Conservation (phyloP, 35 echinoderm and acorn worm species). For the Hemicentrotus pulcherrimus region DNA sequence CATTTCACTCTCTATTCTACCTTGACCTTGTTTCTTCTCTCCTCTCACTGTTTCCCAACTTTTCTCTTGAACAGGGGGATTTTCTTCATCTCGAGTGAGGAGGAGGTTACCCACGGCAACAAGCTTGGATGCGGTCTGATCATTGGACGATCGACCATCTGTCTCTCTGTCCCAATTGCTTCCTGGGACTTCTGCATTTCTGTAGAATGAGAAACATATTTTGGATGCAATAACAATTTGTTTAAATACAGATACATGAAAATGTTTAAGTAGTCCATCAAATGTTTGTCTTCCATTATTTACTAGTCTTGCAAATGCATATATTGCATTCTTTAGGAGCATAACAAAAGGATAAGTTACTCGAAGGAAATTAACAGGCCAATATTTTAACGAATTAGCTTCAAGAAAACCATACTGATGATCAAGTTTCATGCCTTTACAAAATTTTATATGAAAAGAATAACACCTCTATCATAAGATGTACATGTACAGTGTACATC, state of each 20-base stretch:
- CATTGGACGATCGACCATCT: not conserved
- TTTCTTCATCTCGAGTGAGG: constrained; percentile 18
- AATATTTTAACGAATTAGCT: no score
- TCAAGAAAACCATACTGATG: no score
- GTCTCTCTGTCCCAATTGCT: constrained; percentile 39
- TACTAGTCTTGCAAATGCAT: no score
- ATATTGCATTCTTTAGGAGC: no score
- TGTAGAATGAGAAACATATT: not conserved
- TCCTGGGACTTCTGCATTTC: not conserved
- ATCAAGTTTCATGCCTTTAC: no score
- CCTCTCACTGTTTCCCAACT: not conserved
- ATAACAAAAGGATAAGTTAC: no score
- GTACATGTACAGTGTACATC: not conserved
- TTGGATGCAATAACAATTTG: no score
- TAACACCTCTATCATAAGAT: not conserved
- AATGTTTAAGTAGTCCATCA: not conserved
- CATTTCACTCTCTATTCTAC: not conserved
- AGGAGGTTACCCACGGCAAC: constrained; percentile 46
- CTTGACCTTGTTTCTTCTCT: not conserved
- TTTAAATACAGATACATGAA: no score
- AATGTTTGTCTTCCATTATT: not conserved
- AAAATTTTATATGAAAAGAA: not conserved
- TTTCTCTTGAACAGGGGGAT: not conserved
- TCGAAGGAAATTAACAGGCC: no score
- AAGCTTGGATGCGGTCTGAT: not conserved